Evolutionary conservation across 2,113 vertebrate species (phyloP), one percentile per base, ranked within the genome.

Genomic region (Lonchura striata): DNA sequence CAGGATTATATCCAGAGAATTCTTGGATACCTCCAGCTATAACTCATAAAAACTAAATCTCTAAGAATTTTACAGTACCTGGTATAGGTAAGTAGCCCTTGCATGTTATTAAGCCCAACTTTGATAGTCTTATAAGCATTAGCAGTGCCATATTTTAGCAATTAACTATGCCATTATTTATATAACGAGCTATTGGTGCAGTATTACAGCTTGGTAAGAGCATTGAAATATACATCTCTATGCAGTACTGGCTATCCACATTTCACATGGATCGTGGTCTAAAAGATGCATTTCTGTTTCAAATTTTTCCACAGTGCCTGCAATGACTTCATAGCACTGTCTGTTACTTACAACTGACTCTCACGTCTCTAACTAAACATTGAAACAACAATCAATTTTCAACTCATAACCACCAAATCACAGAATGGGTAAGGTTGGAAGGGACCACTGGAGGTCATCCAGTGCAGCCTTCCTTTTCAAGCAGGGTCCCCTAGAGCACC

Each of bases 161-260:
- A 82, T 50, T 33, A 87, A 72, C 41, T 39, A 37, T 31, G 18
- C 21, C 44, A 77, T 75, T 92, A 85, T 65, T 65, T 90, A 80
- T 60, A 69, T 37, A 71, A 93, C 87, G 69, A 82, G 20, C 3
- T 85, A 61, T 44, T 82, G 84, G 80, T 96, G 94, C 85, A 86
- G 56, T 72, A 80, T 30, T 23, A 57, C n/a, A 70, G 44, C 16
- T 17, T 35, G 70, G 80, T 64, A 85, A 85, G 56, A 35, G 8
- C 35, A 35, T 20, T 39, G 65, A 59, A 96, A 94, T 82, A 85
- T 80, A 84, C 91, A 95, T 92, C 86, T 89, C 87, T 82, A 79
- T 82, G 49, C 83, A 80, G 66, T 66, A 81, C 66, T 92, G 53
- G 86, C 52, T 68, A 50, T 76, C 86, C 94, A 56, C 35, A 92